Base-by-base conservation (phyloP, 2,113 vertebrate species). In the Callionymus lyra region DNA sequence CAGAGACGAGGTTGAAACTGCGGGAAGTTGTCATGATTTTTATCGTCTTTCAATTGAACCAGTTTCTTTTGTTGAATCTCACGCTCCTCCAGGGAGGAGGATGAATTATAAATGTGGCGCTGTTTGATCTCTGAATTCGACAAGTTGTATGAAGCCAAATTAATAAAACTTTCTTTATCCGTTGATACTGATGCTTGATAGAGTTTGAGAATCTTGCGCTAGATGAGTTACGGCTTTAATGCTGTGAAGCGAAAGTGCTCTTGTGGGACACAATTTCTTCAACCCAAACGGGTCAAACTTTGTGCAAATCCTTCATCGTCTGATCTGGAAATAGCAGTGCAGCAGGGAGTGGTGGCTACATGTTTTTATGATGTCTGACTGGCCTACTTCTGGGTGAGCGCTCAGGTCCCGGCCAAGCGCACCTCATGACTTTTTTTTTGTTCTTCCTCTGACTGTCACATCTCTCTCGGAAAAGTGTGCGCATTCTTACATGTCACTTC, bases 291-390 rank as follows among this genome's bases (percentile, higher is more conserved):
- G 47, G 36, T 67, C 64, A 21, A 66, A 47, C 52, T 54, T 50
- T 11, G 53, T 44, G 61, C 56, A 72, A 46, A 66, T 70, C 63
- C 50, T 63, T 65, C 57, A 13, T 72, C 52, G 47, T 47, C 18
- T 52, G 54, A 2, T 68, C 65, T 71, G 67, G 49, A 69, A 72
- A 76, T 63, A 80, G 65, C 47, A 46, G 40, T 6, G 17, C n/a
- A 45, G 43, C 10, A n/a, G n/a, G 19, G 12, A 11, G n/a, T 14
- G 34, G 44, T 40, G 32, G 19, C 51, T 51, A 40, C 50, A 60
- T 77, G 55, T 69, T 70, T 82, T 79, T 67, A 70, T 76, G 64
- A 78, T 71, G 65, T 65, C 34, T 53, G 55, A n/a, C 31, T 27
- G 71, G 48, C 63, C 74, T 75, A 72, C 55, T 77, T 82, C 60